Percentiles rank a stretch among this genome's conserved stretches.
Evolutionary conservation across 2,888 invertebrate species (phyloP).

Genomic region (Caenorhabditis parvicauda): DNA sequence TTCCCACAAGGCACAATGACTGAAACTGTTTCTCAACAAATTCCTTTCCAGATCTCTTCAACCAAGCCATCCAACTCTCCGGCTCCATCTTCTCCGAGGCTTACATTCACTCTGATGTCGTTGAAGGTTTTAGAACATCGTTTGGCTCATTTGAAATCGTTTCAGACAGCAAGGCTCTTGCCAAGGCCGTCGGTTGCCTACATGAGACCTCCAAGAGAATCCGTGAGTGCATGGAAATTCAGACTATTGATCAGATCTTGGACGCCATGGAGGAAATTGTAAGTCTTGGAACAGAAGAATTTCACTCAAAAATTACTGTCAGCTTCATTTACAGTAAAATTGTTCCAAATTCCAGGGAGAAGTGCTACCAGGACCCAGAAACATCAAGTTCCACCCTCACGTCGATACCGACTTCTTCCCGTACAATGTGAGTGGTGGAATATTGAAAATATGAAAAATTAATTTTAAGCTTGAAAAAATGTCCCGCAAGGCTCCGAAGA

Average conservation of each 20-base stretch:
- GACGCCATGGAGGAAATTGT: slow-evolving; percentile 46
- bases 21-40: no score
- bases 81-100: slow-evolving; percentile 44
- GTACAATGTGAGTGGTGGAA: slow-evolving; percentile 17
- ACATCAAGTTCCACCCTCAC: slow-evolving; percentile 37
- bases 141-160: neutral
- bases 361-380: slow-evolving; percentile 19
- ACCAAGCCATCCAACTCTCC: slow-evolving; percentile 42
- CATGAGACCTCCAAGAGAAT: slow-evolving; percentile 29
- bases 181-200: slow-evolving; percentile 32
- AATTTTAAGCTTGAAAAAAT: slow-evolving; percentile 31
- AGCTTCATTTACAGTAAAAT: neutral
- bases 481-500: slow-evolving; percentile 36
- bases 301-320: neutral
- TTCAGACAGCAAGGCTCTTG: slow-evolving; percentile 28
- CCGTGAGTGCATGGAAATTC: slow-evolving; percentile 40
- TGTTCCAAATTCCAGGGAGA: slow-evolving; percentile 15
- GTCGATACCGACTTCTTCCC: slow-evolving; percentile 46
- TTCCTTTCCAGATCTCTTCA: slow-evolving; percentile 36
- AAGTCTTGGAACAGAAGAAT: slow-evolving; percentile 3
- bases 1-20: no score
- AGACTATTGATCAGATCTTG: slow-evolving; percentile 38
- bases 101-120: slow-evolving; percentile 34
- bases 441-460: neutral
- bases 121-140: slow-evolving; percentile 16